Base-by-base conservation (phyloP, 2,113 vertebrate genomes). In the Siniperca knerii region DNA sequence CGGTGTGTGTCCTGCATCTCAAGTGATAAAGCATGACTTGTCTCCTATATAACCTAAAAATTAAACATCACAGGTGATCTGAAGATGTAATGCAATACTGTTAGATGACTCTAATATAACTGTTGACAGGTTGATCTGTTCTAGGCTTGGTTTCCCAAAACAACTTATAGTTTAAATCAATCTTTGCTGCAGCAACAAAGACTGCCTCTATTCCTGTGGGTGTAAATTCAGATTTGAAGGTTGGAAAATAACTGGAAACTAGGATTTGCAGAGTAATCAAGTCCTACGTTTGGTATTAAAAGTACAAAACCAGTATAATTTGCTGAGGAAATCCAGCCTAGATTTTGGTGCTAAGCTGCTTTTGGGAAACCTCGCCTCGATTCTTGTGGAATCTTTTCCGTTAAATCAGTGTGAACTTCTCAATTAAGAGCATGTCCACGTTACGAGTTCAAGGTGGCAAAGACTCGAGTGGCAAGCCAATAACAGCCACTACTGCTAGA, bases 351-450 rank as follows among this genome's bases (percentile, higher is more conserved):
- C 86, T 83, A 70, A 87, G 77, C 77, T 75, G 60, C 83, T 83
- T 84, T 79, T 64, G 78, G 75, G 79, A 90, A 89, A 46, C 65
- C 69, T 87, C 0, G 77, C 64, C 85, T 87, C 29, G 61, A 81
- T 84, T 93, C 85, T 83, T 68, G 77, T 87, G 72, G 82, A 92
- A 83, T 86, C 75, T 76, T 62, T 81, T 75, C 61, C 62, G 69
- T 78, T 66, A 54, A 90, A 77, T 88, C 82, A 13, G 25, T 66
- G 64, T 77, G 55, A 74, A 64, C 54, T 35, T 87, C 33, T 78
- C 37, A 65, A 35, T 48, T 72, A 35, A 66, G 64, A 73, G 83
- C 86, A 79, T 25, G 79, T 73, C 82, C 54, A 75, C n/a, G 8
- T 74, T 4, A 9, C 8, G 52, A 79, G 23, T 35, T 73, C 66